Evolutionary conservation across 1,140 invertebrate species (phyloP).

Genomic region (Drosophila tristis): DNA sequence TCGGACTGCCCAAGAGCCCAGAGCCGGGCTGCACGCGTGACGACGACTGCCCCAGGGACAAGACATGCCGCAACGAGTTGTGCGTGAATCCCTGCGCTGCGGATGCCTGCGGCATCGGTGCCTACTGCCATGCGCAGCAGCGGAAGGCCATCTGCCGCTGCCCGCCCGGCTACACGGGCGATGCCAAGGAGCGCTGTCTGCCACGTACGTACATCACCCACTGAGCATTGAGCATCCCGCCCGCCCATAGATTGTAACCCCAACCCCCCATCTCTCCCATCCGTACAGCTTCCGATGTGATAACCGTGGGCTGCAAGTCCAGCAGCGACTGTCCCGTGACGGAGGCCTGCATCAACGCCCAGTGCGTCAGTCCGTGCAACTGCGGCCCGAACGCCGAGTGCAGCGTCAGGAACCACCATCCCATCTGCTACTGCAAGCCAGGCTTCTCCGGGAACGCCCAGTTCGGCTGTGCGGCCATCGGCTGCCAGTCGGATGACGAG

Average conservation of each 20-base stretch:
- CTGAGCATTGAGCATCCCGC: fast-evolving
- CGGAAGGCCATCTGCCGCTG: slow-evolving; percentile 92
- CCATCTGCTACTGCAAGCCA: slow-evolving; percentile 90
- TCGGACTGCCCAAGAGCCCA: slow-evolving; percentile 83
- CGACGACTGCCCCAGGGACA: slow-evolving; percentile 90
- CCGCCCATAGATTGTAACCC: not conserved
- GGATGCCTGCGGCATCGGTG: slow-evolving; percentile 89
- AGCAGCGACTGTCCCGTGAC: slow-evolving; percentile 91
- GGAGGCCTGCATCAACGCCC: slow-evolving; percentile 91
- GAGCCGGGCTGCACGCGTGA: slow-evolving; percentile 90
- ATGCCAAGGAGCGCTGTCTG: slow-evolving; percentile 89
- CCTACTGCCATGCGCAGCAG: slow-evolving; percentile 91
- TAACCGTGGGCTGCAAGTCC: slow-evolving; percentile 89
- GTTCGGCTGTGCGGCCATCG: slow-evolving; percentile 91
- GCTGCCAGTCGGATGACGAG: slow-evolving; percentile 92
- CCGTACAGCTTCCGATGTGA: slow-evolving; percentile 85
- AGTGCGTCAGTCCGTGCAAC: slow-evolving; percentile 92
- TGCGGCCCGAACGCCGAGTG: slow-evolving; percentile 93
- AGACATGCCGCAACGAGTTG: slow-evolving; percentile 89
- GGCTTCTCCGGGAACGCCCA: slow-evolving; percentile 94
- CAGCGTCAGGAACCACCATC: slow-evolving; percentile 91
- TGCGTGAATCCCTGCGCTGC: slow-evolving; percentile 92
- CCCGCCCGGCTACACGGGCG: slow-evolving; percentile 90
- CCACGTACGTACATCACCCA: slow-evolving; percentile 87
- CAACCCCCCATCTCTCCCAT: slow-evolving; percentile 1